Base-by-base conservation (phyloP, 2,888 invertebrate species). In the Parnassius glacialis region DNA sequence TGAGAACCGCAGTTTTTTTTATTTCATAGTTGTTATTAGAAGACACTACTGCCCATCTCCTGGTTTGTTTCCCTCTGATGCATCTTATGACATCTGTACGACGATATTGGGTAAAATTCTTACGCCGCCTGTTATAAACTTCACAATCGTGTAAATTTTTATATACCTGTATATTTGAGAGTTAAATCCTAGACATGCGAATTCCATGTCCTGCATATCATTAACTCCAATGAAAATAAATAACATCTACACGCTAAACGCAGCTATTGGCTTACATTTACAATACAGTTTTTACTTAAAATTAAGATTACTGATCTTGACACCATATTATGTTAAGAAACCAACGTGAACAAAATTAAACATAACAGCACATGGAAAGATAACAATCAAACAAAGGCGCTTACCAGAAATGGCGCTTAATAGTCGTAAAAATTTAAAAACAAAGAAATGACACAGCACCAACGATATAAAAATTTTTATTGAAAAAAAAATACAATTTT, bases 341-440 rank as follows among this genome's bases (percentile, higher is more conserved):
- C 10, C 10, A n/a, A 47, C 44, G 13, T 47, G n/a, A 10, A 44
- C 44, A 34, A 55, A 61, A 61, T 57, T 52, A 52, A 56, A 56
- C 16, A 56, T 56, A 56, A 61, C 61, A 52, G 57, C 43, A 54
- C 53, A 34, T 10, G 43, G 13, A 9, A 48, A 48, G 62, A 57
- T 62, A 43, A 10, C 16, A n/a, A 57, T 43, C 57, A 43, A 43
- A 62, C 57, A 57, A 62, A 53, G 57, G 43, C 52, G 57, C 54
- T 62, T 62, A 62, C 16, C 57, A 57, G 62, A 57, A 58, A 16
- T 44, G 44, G 16, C 25, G 53, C 12, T 42, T 62, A 44, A 44
- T 61, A 34, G n/a, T 52, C 52, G 61, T 61, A 45, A 57, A 58
- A 61, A 42, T 44, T 50, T 10, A 47, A 10, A 42, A 64, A 52